A percentile compares a stretch with the other conserved stretches of the same genome.
phyloP scores from a whole-genome alignment of 2,888 invertebrate species.

The Andrena minutula region DNA sequence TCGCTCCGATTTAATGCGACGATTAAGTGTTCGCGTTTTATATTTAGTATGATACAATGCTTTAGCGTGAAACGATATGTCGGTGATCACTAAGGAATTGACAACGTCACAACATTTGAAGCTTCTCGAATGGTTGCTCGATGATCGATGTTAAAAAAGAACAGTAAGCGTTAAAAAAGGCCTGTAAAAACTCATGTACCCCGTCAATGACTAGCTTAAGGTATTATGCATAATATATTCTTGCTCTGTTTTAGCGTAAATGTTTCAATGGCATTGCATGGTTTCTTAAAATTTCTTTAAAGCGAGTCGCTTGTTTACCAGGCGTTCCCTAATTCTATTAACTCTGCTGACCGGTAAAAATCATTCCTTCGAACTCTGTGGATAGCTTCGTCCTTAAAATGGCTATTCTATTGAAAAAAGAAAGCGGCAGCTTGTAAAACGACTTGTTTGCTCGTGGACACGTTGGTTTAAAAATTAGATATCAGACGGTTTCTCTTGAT shows the following conservation, averaged over 20 bases:
- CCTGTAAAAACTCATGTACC: conserved; percentile 75
- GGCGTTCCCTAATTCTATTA: conserved; percentile 3
- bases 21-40: conserved; percentile 10
- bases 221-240: conserved; percentile 80
- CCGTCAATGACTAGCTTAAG: conserved; percentile 81
- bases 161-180: conserved; percentile 61
- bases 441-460: neutral
- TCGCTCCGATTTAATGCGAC: conserved; percentile 13
- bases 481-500: neutral
- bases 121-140: conserved; percentile 21
- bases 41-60: conserved; percentile 8
- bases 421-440: conserved; percentile 23
- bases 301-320: conserved; percentile 17
- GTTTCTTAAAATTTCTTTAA: conserved; percentile 54
- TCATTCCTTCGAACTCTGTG: neutral
- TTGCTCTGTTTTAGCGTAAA: conserved; percentile 56
- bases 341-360: conserved; percentile 27
- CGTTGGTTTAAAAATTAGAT: neutral
- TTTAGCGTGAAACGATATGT: conserved; percentile 33
- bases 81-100: conserved; percentile 9
- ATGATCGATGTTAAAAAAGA: conserved; percentile 34
- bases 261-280: conserved; percentile 59
- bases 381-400: conserved; percentile 30
- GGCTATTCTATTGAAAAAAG: neutral
- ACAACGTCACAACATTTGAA: conserved; percentile 15